phyloP scores from a whole-genome alignment of 2,888 invertebrate genomes.

The Xestobium rufovillosum region DNA sequence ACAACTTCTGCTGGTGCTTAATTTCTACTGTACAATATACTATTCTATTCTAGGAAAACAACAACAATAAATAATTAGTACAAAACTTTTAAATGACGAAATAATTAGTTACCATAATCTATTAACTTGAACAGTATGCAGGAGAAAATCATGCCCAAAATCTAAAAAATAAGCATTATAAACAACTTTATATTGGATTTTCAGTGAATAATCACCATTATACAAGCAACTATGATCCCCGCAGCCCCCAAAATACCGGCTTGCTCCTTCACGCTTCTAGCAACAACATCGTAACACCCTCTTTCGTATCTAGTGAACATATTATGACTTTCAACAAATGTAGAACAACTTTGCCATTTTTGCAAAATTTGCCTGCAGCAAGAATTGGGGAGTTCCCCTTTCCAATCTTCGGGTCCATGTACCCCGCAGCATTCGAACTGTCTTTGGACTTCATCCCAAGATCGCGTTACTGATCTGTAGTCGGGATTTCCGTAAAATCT shows the following conservation, averaged over 20 bases:
- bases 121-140: constrained; percentile 81
- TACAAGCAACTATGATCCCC: constrained; percentile 73
- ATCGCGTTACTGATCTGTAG: constrained; percentile 62
- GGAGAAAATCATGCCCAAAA: constrained; percentile 78
- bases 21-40: no score
- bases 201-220: constrained; percentile 58
- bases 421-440: constrained; percentile 82
- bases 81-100: no score
- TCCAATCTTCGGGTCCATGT: constrained; percentile 68
- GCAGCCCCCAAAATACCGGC: constrained; percentile 74
- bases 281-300: constrained; percentile 69
- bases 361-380: constrained; percentile 62
- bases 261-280: constrained; percentile 65
- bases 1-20: no score
- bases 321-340: constrained; percentile 44
- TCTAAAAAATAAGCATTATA: constrained; percentile 48
- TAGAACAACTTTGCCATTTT: constrained; percentile 51
- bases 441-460: constrained; percentile 85
- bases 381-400: constrained; percentile 62
- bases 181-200: constrained; percentile 5
- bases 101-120: no score
- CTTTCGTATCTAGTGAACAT: constrained; percentile 58
- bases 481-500: constrained; percentile 59
- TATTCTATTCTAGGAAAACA: no score
- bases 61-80: no score